Conservation (phyloP, 2,113 vertebrate species). For the Egretta garzetta region DNA sequence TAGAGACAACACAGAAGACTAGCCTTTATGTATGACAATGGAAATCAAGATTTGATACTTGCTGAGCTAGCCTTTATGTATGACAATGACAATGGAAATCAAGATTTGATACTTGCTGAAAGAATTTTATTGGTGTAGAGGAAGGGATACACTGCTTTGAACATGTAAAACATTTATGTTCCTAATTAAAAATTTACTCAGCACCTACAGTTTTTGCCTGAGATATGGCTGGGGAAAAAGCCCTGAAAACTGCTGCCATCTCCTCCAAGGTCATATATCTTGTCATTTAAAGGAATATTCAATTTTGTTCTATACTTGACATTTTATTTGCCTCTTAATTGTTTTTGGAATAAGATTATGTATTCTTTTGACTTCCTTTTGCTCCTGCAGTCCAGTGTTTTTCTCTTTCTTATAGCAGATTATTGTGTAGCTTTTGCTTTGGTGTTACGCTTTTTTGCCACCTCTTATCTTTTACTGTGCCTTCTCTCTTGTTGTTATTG, state of each 20-base stretch:
- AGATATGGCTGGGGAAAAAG: not conserved
- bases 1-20: not conserved
- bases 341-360: not conserved
- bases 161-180: slow-evolving; percentile 16
- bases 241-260: not conserved
- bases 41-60: not conserved
- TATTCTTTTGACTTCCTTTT: not conserved
- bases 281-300: not conserved
- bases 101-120: not conserved
- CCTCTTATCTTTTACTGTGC: not conserved
- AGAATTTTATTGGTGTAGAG: not conserved
- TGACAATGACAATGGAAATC: not conserved
- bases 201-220: not conserved
- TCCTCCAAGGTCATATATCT: not conserved
- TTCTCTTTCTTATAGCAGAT: not conserved
- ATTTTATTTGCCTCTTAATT: not conserved
- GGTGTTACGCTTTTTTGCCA: not conserved
- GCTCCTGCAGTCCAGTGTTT: not conserved
- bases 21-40: not conserved
- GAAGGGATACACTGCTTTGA: not conserved
- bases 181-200: slow-evolving; percentile 46
- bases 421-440: not conserved
- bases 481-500: not conserved
- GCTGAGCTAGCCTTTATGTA: not conserved
- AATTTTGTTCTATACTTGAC: not conserved